Evolutionary conservation across 2,888 invertebrate species (phyloP).

Genomic region (Parelbella ahira): DNA sequence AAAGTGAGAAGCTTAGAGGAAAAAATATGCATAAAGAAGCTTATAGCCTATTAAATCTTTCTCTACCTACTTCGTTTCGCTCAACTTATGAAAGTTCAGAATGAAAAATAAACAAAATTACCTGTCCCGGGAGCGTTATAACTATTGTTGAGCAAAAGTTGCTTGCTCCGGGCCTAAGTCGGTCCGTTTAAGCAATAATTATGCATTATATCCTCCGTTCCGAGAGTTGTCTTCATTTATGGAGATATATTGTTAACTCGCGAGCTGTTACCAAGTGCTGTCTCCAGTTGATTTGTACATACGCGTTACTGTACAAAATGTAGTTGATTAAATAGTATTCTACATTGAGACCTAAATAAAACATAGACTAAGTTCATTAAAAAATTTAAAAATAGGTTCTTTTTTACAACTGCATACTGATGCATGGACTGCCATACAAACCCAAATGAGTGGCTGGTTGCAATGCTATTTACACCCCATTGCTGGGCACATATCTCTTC

Average conservation of each 20-base stretch:
- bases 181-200: constrained; percentile 45
- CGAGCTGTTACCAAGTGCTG: no score
- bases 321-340: no score
- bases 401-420: no score
- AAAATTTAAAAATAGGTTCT: no score
- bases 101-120: constrained; percentile 35
- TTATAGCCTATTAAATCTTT: constrained; percentile 17
- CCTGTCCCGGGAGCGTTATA: constrained; percentile 34
- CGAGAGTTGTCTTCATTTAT: constrained; percentile 52
- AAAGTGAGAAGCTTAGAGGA: constrained; percentile 1
- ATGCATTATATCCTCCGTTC: constrained; percentile 48
- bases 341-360: no score
- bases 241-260: constrained; percentile 53
- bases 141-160: constrained; percentile 41
- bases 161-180: constrained; percentile 36
- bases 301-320: no score
- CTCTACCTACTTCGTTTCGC: constrained; percentile 9
- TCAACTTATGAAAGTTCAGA: constrained; percentile 27
- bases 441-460: no score
- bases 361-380: no score
- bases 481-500: no score
- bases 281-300: no score
- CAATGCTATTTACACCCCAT: no score
- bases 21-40: constrained; percentile 8
- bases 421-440: no score